A percentile compares a stretch with the other conserved stretches of the same genome.
Evolutionary conservation across 2,113 vertebrate species (phyloP).

Genomic region (Psilopsiagon aurifrons): DNA sequence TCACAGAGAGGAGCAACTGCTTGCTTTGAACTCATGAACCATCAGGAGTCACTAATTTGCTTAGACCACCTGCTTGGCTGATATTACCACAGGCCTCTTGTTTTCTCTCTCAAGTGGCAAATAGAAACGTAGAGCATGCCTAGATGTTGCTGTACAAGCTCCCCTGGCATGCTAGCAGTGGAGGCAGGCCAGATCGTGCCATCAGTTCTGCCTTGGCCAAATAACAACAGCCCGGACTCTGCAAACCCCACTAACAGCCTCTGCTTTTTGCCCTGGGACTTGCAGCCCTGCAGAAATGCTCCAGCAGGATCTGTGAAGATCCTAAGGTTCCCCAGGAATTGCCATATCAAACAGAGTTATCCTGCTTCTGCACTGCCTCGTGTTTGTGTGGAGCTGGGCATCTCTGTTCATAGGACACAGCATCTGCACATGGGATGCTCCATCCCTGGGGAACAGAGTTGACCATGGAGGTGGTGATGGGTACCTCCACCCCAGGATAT

Average conservation of each 20-base stretch:
- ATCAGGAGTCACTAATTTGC: neutral
- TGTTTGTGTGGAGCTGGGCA: neutral
- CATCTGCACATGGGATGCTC: neutral
- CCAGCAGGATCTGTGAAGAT: neutral
- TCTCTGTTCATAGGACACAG: neutral
- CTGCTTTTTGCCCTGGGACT: neutral
- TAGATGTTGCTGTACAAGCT: neutral
- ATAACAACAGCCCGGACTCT: fast-evolving
- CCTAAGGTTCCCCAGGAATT: neutral
- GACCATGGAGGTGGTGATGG: neutral
- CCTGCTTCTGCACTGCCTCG: neutral
- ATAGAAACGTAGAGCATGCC: neutral
- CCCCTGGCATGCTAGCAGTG: fast-evolving
- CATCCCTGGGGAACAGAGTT: fast-evolving
- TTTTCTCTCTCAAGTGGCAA: neutral
- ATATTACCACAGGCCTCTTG: neutral
- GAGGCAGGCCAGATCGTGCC: neutral
- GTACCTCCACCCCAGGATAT: too few relatives aligned
- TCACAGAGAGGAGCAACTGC: constrained; percentile 1
- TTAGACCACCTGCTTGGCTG: constrained; percentile 11
- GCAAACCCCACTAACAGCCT: neutral
- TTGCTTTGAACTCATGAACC: neutral
- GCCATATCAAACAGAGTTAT: neutral
- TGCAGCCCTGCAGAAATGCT: neutral
- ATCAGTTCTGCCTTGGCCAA: neutral